Percentiles rank a stretch among this genome's conserved stretches.
Evolutionary conservation across 2,113 vertebrate genomes (phyloP).

Genomic region (Strix aluco): DNA sequence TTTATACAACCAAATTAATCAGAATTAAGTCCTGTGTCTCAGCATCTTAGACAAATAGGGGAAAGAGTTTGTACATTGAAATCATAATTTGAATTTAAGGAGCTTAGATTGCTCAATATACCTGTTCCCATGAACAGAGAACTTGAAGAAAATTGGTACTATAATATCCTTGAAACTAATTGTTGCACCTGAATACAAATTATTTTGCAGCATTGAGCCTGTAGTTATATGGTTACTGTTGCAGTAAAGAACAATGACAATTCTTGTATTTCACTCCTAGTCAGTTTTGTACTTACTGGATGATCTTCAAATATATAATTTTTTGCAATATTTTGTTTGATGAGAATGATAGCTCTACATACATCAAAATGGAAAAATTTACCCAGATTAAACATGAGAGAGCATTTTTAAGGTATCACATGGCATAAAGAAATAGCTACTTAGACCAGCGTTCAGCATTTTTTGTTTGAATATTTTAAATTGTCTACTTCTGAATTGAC

Average conservation of each 20-base stretch:
- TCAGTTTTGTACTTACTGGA: not conserved
- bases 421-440: not conserved
- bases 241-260: not conserved
- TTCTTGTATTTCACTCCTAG: not conserved
- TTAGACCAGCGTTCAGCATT: not conserved
- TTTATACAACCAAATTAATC: not conserved
- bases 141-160: conserved; percentile 2
- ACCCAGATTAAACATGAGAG: not conserved
- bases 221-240: not conserved
- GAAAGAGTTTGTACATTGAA: not conserved
- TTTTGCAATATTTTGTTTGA: not conserved
- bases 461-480: not conserved
- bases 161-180: not conserved
- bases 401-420: not conserved
- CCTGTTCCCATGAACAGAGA: not conserved
- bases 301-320: not conserved
- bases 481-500: not conserved
- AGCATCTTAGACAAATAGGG: not conserved
- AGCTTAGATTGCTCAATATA: not conserved
- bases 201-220: not conserved
- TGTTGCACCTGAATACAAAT: not conserved
- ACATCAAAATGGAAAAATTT: not conserved
- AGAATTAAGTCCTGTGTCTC: not conserved
- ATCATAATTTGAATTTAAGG: conserved; percentile 5
- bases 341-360: not conserved